phyloP scores from a whole-genome alignment of 2,797 vertebrate genomes.

The Anguilla anguilla region DNA sequence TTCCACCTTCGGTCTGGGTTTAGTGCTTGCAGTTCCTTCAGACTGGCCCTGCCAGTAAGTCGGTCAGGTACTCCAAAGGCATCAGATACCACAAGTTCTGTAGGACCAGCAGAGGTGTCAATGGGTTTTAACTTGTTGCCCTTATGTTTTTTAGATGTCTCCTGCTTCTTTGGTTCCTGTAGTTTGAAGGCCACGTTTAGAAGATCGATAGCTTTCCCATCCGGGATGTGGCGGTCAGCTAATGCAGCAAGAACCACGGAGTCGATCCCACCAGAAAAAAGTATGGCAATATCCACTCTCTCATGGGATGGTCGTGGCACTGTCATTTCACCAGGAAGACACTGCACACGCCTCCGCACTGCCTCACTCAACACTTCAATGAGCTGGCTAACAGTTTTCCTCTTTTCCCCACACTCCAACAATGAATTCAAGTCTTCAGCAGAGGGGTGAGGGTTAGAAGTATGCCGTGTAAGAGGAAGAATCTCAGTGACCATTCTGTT shows the following conservation, averaged over 20 bases:
- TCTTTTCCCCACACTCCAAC: conserved; percentile 62
- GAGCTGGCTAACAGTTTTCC: conserved; percentile 65
- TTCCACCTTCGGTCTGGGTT: conserved; percentile 86
- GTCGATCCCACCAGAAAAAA: conserved; percentile 95
- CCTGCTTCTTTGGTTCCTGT: conserved; percentile 57
- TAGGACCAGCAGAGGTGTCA: not conserved
- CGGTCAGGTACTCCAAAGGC: conserved; percentile 86
- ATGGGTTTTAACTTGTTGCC: conserved; percentile 46
- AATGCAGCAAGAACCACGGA: conserved; percentile 89
- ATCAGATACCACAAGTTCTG: not conserved
- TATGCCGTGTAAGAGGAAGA: conserved; percentile 20
- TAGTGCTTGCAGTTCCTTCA: conserved; percentile 78
- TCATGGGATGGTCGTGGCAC: not conserved
- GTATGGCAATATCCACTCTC: conserved; percentile 76
- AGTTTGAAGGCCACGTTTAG: conserved; percentile 93
- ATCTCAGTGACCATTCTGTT: conserved; percentile 67
- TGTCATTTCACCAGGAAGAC: conserved; percentile 54
- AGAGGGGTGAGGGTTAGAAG: conserved; percentile 36
- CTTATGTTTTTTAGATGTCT: conserved; percentile 49
- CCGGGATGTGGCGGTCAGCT: conserved; percentile 82
- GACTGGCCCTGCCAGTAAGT: conserved; percentile 82
- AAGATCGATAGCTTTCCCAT: conserved; percentile 85
- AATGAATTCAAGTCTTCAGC: conserved; percentile 68
- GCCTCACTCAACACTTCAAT: conserved; percentile 78
- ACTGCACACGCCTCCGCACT: conserved; percentile 77